phyloP scores from a whole-genome alignment of 1,140 invertebrate species.

The Drosophila burlai region DNA sequence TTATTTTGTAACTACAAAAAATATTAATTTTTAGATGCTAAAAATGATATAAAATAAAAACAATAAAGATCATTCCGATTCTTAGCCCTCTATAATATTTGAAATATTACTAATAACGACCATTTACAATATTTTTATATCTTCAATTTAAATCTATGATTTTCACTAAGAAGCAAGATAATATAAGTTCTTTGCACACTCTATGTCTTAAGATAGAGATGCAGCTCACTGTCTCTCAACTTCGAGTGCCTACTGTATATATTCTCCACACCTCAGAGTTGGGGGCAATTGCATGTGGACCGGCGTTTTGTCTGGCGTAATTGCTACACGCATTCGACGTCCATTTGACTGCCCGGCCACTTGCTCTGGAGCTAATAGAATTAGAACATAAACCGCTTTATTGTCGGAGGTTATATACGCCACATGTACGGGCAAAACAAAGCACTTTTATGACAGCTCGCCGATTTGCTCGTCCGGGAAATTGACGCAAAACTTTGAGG shows the following conservation, averaged over 20 bases:
- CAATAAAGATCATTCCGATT: too few species aligned
- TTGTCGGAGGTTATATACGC: constrained; percentile 51
- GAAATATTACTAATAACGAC: not conserved
- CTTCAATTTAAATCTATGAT: not conserved
- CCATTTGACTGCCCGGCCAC: constrained; percentile 49
- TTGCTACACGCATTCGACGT: constrained; percentile 62
- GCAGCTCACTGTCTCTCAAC: not conserved
- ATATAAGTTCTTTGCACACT: not conserved
- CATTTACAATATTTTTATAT: not conserved
- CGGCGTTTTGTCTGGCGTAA: constrained; percentile 49
- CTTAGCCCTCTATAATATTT: not conserved
- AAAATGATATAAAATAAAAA: not conserved
- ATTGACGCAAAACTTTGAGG: constrained; percentile 50
- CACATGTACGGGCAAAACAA: constrained; percentile 19
- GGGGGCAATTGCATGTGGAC: constrained; percentile 42
- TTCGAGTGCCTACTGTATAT: not conserved
- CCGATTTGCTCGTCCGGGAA: constrained; percentile 66
- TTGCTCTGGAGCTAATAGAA: constrained; percentile 73
- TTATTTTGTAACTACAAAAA: too few species aligned
- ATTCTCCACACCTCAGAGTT: not conserved
- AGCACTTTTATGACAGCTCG: constrained; percentile 71
- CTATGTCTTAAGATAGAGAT: not conserved
- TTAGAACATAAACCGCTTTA: constrained; percentile 81
- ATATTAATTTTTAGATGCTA: not conserved
- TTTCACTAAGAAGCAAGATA: not conserved